A percentile compares a stretch with the other conserved stretches of the same genome.
Evolutionary conservation across 2,113 vertebrate species (phyloP).

Genomic region (Procavia capensis): DNA sequence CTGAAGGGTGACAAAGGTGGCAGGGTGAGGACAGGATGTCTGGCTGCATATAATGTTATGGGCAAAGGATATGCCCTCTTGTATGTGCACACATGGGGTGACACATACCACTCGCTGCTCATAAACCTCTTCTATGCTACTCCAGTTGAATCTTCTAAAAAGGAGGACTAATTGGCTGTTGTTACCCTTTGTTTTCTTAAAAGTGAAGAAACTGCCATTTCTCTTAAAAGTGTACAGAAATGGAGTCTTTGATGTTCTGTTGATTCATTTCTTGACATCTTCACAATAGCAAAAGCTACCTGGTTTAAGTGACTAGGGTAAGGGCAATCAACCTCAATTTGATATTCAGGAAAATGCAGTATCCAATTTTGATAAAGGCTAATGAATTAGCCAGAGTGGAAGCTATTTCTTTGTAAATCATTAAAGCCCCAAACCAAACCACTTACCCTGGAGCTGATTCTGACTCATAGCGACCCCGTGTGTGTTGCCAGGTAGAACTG

Average conservation of each 20-base stretch:
- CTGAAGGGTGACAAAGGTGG: background rate
- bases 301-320: background rate
- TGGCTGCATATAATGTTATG: background rate
- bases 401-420: background rate
- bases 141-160: background rate
- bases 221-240: slow-evolving; percentile 3
- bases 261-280: background rate
- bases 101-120: background rate
- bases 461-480: background rate
- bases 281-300: background rate
- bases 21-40: background rate
- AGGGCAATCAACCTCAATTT: background rate
- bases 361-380: slow-evolving; percentile 10
- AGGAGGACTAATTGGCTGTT: background rate
- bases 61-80: background rate
- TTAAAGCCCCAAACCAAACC: background rate
- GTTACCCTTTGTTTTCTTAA: background rate
- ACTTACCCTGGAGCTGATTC: background rate
- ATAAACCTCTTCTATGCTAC: background rate
- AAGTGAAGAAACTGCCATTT: background rate
- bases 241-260: background rate
- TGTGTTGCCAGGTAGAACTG: background rate
- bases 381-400: background rate
- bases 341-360: background rate
- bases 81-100: background rate